Evolutionary conservation across 2,888 invertebrate species (phyloP), one percentile per base, ranked within the genome.

Genomic region (Anoplius nigerrimus): DNA sequence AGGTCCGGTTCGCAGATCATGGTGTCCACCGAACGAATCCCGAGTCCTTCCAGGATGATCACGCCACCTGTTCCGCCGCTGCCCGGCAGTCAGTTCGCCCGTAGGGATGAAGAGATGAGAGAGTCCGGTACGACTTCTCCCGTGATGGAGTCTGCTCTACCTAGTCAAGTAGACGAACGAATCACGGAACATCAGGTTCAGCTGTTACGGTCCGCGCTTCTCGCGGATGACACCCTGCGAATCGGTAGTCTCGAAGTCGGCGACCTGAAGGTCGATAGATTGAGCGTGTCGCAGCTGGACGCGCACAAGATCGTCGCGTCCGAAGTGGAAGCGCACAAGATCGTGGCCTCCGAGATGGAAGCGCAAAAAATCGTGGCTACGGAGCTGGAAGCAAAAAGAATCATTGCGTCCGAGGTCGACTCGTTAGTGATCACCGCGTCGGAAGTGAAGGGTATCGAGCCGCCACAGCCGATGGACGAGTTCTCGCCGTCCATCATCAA

Each of bases 261-360:
- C 24, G 95, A 95, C 84, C 90, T 96, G 69, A 94, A 95, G 83
- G 95, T 96, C 0, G 95, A 95, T 64, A 91, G 93, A 58, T 86
- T 96, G 20, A 94, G 93, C 73, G 95, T 96, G 0, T 93, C 93
- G 66, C 95, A 95, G 80, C 89, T 96, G 51, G 93, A 95, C 86
- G 95, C 96, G 0, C 93, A 93, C 63, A 95, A 94, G 86, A 94
- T 96, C 71, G 90, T 93, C 58, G 95, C 95, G 0, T 95, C 95
- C 0, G 95, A 95, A 86, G 92, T 96, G 69, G 95, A 95, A 82
- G 94, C 95, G 5, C 91, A 92, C 78, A 92, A 93, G 43, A 91
- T 96, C 73, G 93, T 92, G 72, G 92, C 95, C 0, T 91, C 93
- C 58, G 95, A 95, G 83, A 92, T 94, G 62, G 34, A 6, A 13